Evolutionary conservation across 1,140 invertebrate species (phyloP), one percentile per base, ranked within the genome.

Genomic region (Scaptomyza pallida): DNA sequence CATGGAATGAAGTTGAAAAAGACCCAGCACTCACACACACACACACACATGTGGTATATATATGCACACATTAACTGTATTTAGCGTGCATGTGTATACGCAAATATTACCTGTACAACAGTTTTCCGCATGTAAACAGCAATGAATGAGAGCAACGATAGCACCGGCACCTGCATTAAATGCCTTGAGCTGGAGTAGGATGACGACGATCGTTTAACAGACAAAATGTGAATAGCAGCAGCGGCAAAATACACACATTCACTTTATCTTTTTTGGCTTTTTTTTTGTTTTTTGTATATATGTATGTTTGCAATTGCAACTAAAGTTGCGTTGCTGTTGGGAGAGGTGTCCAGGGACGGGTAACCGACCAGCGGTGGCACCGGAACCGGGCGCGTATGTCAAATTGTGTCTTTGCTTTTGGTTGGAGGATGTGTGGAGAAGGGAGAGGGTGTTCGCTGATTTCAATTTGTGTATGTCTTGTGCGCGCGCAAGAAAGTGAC

Each of bases 301-400:
- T 37, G 10, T 44, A n/a, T 55, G 8, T 56, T 21, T 71, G 61
- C 30, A 44, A 71, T 56, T 57, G 52, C 51, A 71, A 65, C 45
- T 48, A 33, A 40, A 44, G 54, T 67, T 48, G 50, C 9, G 37
- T 9, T 64, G 40, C 52, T 56, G 30, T 16, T 60, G 47, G 50
- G 13, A 8, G 12, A 8, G 12, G 12, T 37, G 33, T 55, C 43
- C 5, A 56, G 41, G 26, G 52, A 48, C 44, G 33, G 44, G 13
- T 65, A 68, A 61, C 65, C 30, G 44, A 68, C 33, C 43, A 54
- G 16, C 43, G 76, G 56, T 70, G 75, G 72, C 81, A 85, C 81
- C 81, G 80, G 81, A 86, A 85, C 73, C 81, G 77, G 75, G 79
- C 64, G 79, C 79, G 72, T 65, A 82, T 56, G 72, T 82, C 76